phyloP scores from a whole-genome alignment of 2,888 invertebrate species.

The Polylopha cassiicola region DNA sequence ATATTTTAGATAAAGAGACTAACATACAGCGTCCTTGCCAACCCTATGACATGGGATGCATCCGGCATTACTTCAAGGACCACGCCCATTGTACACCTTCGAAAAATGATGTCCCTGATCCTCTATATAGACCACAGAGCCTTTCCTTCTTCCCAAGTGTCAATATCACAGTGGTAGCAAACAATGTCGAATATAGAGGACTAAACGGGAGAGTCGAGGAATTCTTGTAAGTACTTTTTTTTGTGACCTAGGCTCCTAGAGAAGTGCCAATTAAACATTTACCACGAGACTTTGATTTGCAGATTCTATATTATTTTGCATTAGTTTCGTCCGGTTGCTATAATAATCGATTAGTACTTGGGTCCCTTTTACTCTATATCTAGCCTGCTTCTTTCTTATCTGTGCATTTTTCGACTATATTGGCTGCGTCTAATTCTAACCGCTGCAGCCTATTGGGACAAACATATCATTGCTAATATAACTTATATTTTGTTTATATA shows the following conservation, averaged over 20 bases:
- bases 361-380: too few species aligned
- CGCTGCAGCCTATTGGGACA: too few species aligned
- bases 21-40: slow-evolving; percentile 27
- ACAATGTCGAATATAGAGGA: slow-evolving; percentile 22
- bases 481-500: too few species aligned
- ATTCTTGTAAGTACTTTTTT: slow-evolving; percentile 29
- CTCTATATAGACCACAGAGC: slow-evolving; percentile 21
- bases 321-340: too few species aligned
- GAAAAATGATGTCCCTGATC: slow-evolving; percentile 28
- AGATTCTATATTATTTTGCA: too few species aligned
- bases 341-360: too few species aligned
- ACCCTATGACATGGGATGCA: slow-evolving; percentile 27
- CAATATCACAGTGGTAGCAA: slow-evolving; percentile 24
- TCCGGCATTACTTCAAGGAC: slow-evolving; percentile 28
- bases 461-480: too few species aligned
- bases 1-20: slow-evolving; percentile 14
- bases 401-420: too few species aligned
- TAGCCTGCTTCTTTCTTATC: too few species aligned
- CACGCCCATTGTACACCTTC: slow-evolving; percentile 26
- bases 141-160: slow-evolving; percentile 21
- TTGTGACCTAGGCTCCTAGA: neutral
- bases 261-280: too few species aligned
- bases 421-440: too few species aligned
- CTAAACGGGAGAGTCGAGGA: slow-evolving; percentile 30
- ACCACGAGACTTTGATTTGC: too few species aligned